Conservation (phyloP, 2,113 vertebrate genomes). For the Jacana jacana region DNA sequence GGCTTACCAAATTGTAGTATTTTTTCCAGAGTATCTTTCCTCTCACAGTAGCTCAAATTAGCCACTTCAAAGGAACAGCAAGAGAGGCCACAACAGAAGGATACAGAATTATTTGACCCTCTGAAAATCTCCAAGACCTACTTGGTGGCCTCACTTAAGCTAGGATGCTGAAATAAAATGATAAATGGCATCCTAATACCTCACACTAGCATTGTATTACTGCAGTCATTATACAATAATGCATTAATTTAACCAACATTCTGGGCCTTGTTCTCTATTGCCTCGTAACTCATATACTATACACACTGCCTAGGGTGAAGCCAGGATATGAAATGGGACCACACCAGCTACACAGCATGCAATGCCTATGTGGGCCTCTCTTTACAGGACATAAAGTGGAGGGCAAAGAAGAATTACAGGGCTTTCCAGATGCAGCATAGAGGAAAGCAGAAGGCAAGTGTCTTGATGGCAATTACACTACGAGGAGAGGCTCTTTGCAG, state of each 20-base stretch:
- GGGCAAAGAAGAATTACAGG: background rate
- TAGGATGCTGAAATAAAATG: background rate
- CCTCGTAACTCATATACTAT: background rate
- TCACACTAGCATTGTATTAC: background rate
- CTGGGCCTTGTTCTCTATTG: background rate
- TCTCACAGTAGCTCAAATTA: background rate
- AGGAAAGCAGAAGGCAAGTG: background rate
- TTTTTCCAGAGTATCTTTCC: background rate
- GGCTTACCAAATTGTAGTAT: background rate
- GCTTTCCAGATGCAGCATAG: background rate
- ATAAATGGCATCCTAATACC: background rate
- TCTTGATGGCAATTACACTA: background rate
- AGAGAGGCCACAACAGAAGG: background rate
- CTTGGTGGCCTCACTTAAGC: background rate
- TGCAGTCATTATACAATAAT: background rate
- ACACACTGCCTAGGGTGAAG: background rate
- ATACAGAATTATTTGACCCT: background rate
- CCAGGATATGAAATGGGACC: background rate
- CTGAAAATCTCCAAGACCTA: background rate
- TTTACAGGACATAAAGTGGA: background rate
- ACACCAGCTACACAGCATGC: background rate
- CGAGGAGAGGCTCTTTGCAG: background rate
- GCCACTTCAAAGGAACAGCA: background rate
- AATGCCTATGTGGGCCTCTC: background rate
- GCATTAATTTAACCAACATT: background rate